Base-by-base conservation (phyloP, 2,888 invertebrate species). In the Hirtodrosophila duncani region DNA sequence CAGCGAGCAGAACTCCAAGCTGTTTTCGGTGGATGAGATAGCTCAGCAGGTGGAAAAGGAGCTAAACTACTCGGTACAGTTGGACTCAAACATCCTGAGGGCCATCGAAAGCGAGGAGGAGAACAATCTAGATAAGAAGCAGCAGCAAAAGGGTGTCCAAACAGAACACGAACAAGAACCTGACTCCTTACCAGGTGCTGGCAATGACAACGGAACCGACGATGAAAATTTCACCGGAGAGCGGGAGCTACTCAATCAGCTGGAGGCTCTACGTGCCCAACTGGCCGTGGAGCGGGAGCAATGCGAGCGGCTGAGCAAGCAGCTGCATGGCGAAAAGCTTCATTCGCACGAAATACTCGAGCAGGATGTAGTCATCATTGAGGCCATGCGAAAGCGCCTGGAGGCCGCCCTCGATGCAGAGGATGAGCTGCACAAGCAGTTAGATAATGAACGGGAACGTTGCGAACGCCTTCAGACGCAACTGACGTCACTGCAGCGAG, bases 351-450 rank as follows among this genome's bases (percentile, higher is more conserved):
- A 86, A 4, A 85, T 88, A 26, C 89, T 91, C 87, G 88, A 89
- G 16, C 91, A 92, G 83, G 92, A 92, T 83, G 89, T 91, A 1
- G 88, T 89, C 66, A 89, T 92, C 83, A 91, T 92, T 59, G 89
- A 91, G 71, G 90, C 91, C 44, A 87, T 92, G 67, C 89, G 91
- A 63, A 88, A 90, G 51, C 89, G 91, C 0, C 83, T 94, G 3
- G 91, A 93, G 63, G 88, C 89, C 0, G 90, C 91, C 0, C 86
- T 93, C 81, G 89, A 90, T 29, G 89, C 89, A 1, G 92, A 93
- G 70, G 88, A 89, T 24, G 90, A 91, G 63, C 84, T 92, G 21
- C 91, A 91, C 63, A 89, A 89, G 37, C 84, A 90, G 4, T 85
- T 92, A 27, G 89, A 90, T 30, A 84, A 87, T 17, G 88, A 91